Evolutionary conservation across 1,140 invertebrate species (phyloP), one percentile per base, ranked within the genome.

Genomic region (Nautilus pompilius): DNA sequence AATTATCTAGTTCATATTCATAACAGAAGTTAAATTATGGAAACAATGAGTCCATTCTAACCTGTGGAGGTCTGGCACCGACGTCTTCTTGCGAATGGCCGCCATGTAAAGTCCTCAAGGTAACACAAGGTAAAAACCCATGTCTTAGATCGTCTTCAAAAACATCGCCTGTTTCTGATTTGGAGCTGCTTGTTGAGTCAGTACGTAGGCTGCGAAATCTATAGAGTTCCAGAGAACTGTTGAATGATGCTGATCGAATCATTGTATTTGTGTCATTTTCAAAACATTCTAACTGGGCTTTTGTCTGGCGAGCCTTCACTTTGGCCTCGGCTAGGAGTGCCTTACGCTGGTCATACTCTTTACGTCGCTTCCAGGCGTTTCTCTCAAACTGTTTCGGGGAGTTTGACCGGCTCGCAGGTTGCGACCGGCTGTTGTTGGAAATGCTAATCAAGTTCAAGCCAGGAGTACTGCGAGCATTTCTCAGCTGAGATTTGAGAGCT

Each of bases 301-400:
- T 48, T 24, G 20, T 59, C 26, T 68, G 70, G 45, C 73, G 73
- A 22, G 63, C 32, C 62, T 78, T 76, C 36, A 68, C 63, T 56
- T 81, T 80, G 32, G 78, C 91, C 73, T 91, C 89, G 8, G 91
- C 91, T 3, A 92, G 92, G n/a, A n/a, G n/a, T 15, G 84, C 82
- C 68, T 92, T 93, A 85, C 93, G 88, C 3, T 93, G 93, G 84
- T 95, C 92, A 80, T 95, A 96, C 70, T 89, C 93, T 74, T 93
- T 93, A 62, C 93, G 84, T 62, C 93, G 84, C 76, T 93, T 93
- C 93, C 93, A 95, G 84, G 94, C 94, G 77, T 92, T 91, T 83
- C 93, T 89, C 76, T 95, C 93, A 48, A 90, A 73, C 49, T 76
- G 72, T 65, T 74, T 77, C 0, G 80, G 78, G 22, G 80, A 78